Base-by-base conservation (phyloP, 2,888 invertebrate species). In the Nymphalis urticae region DNA sequence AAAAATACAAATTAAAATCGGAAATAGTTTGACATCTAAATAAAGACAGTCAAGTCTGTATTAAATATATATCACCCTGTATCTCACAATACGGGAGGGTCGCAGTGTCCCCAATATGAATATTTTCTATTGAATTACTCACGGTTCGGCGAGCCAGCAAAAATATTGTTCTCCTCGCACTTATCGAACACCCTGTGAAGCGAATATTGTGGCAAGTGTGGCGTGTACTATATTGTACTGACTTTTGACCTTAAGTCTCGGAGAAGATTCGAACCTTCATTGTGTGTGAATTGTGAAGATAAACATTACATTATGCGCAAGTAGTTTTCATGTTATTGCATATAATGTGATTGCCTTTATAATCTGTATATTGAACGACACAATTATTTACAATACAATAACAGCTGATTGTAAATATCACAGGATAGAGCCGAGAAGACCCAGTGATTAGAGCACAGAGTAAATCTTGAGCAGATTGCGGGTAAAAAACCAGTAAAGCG, bases 91-190 rank as follows among this genome's bases (percentile, higher is more conserved):
- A 80, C 81, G 82, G 82, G 83, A 82, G 84, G 82, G 84, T 79
- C 78, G 79, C 81, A 77, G 80, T 80, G 87, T 88, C 89, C 89
- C 89, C 86, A 87, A 87, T 88, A 88, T 89, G 92, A 92, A 92
- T 92, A 90, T 91, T 90, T 90, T 91, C 89, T 90, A 92, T 92
- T 90, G 87, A 88, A 92, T 92, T 92, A 92, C 84, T 89, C 84
- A 85, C 89, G 87, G 87, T 88, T 90, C 90, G 90, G 82, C 84
- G 91, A 82, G 80, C 88, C 77, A 82, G 85, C 87, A 89, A 90
- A 92, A 92, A 92, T 92, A 92, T 91, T 92, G 92, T 90, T 86
- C 86, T 86, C 75, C 84, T 86, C 85, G 83, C 85, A 85, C 88
- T 89, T 85, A 82, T 80, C 75, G 80, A 75, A 83, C 85, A 85